Evolutionary conservation across 2,797 vertebrate genomes (phyloP), one percentile per base, ranked within the genome.

Genomic region (Lycodopsis pacificus): DNA sequence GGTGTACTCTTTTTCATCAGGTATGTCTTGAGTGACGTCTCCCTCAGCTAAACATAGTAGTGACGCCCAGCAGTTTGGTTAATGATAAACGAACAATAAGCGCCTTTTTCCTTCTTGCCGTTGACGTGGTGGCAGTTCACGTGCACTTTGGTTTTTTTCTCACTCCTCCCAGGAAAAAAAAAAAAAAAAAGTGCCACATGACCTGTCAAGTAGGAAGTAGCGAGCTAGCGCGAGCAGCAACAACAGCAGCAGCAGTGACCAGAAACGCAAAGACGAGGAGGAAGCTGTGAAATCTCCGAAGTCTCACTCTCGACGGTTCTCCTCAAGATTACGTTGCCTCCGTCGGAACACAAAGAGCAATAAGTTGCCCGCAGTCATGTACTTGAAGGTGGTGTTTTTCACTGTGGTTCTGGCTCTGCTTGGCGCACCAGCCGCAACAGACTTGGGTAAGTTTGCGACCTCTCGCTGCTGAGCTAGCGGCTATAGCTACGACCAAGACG

Each of bases 161-260:
- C 66, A 42, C 63, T 82, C 89, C 90, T 79, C 89, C 88, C 88
- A 65, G 70, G 36, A 46, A 80, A 53, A 27, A 12, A 27, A 54
- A 48, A 48, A 49, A 40, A 20, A 51, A 51, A 76, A 91, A 73
- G 61, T 83, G 92, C 89, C 95, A 96, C 94, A 81, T 96, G 95
- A 95, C 94, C 88, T 83, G 86, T 83, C 75, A 88, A 95, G 89
- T 92, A 94, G 95, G 95, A 96, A 96, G 95, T 92, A 82, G 73
- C 32, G 73, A 81, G 79, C 86, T 57, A 81, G 73, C 57, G 79
- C 64, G 30, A 90, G 74, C 72, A 80, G 71, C 64, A 81, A 34
- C 32, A 34, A 34, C 32, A 34, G 76, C 69, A 76, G 82, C 66
- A 76, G 54, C 65, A 58, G 56, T 22, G 64, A 71, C 36, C 49